phyloP scores from a whole-genome alignment of 2,113 vertebrate genomes.

The Pluvialis apricaria region DNA sequence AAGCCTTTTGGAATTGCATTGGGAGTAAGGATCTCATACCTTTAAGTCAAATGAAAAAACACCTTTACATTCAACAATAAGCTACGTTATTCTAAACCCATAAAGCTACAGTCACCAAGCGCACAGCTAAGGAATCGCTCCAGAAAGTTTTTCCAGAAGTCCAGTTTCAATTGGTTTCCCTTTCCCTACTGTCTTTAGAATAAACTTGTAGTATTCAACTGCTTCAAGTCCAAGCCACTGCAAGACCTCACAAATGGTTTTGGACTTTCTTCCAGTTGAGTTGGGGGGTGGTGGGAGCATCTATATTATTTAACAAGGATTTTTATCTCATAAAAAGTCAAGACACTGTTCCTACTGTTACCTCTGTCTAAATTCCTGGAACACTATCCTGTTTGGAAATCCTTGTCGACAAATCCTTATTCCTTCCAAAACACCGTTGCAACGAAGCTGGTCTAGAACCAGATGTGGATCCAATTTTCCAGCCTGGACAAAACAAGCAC shows the following conservation, averaged over 20 bases:
- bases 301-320: not conserved
- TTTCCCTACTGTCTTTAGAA: not conserved
- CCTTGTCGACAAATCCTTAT: slow-evolving; percentile 97
- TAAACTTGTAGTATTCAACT: not conserved
- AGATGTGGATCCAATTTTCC: slow-evolving; percentile 96
- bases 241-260: not conserved
- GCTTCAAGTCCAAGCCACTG: not conserved
- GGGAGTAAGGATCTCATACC: slow-evolving; percentile 97
- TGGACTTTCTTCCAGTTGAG: not conserved
- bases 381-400: slow-evolving; percentile 97
- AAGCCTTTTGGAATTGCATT: slow-evolving; percentile 98
- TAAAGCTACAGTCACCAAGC: not conserved
- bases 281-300: accelerated
- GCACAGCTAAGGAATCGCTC: not conserved
- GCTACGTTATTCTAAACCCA: not conserved
- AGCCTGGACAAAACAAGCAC: slow-evolving; percentile 71
- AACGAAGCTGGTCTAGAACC: slow-evolving; percentile 94
- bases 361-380: slow-evolving; percentile 99
- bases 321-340: not conserved
- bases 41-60: slow-evolving; percentile 48
- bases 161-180: not conserved
- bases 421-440: slow-evolving; percentile 95
- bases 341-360: slow-evolving; percentile 18
- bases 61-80: not conserved
- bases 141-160: not conserved